phyloP scores from a whole-genome alignment of 2,797 vertebrate genomes.

The Heterohyrax brucei region DNA sequence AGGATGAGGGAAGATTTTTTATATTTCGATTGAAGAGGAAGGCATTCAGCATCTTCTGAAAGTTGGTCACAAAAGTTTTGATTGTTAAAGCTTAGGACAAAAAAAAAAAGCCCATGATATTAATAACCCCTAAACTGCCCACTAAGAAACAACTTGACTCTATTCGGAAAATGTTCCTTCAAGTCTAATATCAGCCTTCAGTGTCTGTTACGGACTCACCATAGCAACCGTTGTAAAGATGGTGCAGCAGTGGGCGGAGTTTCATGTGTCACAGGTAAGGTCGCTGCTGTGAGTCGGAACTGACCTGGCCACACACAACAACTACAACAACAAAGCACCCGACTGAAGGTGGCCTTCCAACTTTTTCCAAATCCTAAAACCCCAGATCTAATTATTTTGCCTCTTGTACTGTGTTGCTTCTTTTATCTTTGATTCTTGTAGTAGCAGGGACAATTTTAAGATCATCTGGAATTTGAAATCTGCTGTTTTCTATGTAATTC shows the following conservation, averaged over 20 bases:
- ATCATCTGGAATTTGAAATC: not conserved
- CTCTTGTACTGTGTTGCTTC: not conserved
- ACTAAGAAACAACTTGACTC: not conserved
- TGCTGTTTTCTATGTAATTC: not conserved
- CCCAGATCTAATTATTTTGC: not conserved
- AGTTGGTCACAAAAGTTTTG: slow-evolving; percentile 16
- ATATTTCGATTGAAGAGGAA: not conserved
- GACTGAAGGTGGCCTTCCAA: slow-evolving; percentile 38
- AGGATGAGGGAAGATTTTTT: slow-evolving; percentile 28
- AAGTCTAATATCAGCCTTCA: not conserved
- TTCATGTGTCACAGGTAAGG: too few relatives aligned
- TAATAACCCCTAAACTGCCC: not conserved
- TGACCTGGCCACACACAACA: too few relatives aligned
- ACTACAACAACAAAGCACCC: not conserved
- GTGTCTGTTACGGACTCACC: too few relatives aligned
- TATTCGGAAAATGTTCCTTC: slow-evolving; percentile 14
- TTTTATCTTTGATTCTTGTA: slow-evolving; percentile 4
- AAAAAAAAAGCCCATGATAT: not conserved
- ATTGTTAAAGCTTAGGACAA: slow-evolving; percentile 31
- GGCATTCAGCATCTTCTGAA: not conserved
- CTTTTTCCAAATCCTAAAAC: not conserved
- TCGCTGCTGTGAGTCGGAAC: too few relatives aligned
- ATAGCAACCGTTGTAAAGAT: too few relatives aligned
- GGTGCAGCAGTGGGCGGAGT: too few relatives aligned
- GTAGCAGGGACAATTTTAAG: not conserved